phyloP scores from a whole-genome alignment of 1,140 invertebrate genomes.

The Hycleus cichorii region DNA sequence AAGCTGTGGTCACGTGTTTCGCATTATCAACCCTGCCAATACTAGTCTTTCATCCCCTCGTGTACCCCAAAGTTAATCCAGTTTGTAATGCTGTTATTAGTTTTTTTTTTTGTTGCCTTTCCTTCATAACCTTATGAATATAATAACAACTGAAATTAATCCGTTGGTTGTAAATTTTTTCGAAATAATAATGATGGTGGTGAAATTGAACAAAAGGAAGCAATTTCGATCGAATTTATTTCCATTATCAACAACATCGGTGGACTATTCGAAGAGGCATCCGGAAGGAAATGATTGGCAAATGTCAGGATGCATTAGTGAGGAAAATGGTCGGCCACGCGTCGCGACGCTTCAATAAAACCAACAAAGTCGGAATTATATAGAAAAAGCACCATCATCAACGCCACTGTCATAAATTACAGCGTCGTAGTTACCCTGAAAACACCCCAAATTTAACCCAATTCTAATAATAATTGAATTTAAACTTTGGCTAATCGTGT shows the following conservation, averaged over 20 bases:
- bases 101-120: not conserved
- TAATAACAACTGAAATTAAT: not conserved
- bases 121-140: not conserved
- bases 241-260: slow-evolving; percentile 12
- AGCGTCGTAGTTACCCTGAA: too few relatives aligned
- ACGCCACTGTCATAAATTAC: too few relatives aligned
- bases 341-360: slow-evolving; percentile 9
- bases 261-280: slow-evolving; percentile 6
- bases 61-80: slow-evolving; percentile 24
- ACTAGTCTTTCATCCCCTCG: slow-evolving; percentile 5
- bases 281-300: slow-evolving; percentile 31
- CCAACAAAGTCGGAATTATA: too few relatives aligned
- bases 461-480: too few relatives aligned
- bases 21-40: slow-evolving; percentile 29
- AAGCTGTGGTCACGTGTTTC: slow-evolving; percentile 30
- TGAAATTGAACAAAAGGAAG: not conserved
- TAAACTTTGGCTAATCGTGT: too few relatives aligned
- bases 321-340: slow-evolving; percentile 20
- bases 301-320: slow-evolving; percentile 26
- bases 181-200: not conserved
- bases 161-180: not conserved
- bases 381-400: too few relatives aligned
- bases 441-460: too few relatives aligned
- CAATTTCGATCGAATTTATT: slow-evolving; percentile 2
- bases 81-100: slow-evolving; percentile 23